Base-by-base conservation (phyloP, 92 coral and sea anemone species). In the Montipora capitata region DNA sequence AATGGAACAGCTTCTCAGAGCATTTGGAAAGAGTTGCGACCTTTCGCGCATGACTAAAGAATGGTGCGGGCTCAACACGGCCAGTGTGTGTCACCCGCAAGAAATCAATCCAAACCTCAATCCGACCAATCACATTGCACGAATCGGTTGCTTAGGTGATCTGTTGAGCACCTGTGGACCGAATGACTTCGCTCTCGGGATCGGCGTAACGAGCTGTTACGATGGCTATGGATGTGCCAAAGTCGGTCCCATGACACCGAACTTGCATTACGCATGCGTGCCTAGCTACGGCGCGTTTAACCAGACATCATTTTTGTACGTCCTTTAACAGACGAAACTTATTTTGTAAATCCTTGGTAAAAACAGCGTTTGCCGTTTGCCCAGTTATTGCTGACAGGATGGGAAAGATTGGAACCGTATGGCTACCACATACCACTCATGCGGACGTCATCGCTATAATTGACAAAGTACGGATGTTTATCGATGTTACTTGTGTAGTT, bases 131-230 rank as follows among this genome's bases (percentile, higher is more conserved):
- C 96, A 93, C 40, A 95, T 95, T 63, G 98, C 96, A 18, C 85
- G 98, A 20, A 93, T 95, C 74, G 98, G 98, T 64, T 95, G 98
- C 86, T 91, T 95, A 20, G 98, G 98, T 52, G 98, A 95, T 84
- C 90, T 93, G 4, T 80, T 93, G 57, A 77, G 44, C 83, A 95
- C 98, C 17, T 95, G 98, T 67, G 98, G 98, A 8, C 98, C 95
- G n/a, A 91, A 95, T 89, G 98, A 95, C 68, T 95, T 69, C 77
- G 98, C 98, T 13, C 57, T 95, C 48, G 98, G 98, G 17, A 84
- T 91, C 18, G 98, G 98, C 7, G 98, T 95, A 7, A 91, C 96
- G 10, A 95, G 98, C 71, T 95, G 98, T 56, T 95, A 76, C 74
- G 98, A 95, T 75, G 90, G 91, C n/a, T 95, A 95, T 58, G 98